phyloP scores from a whole-genome alignment of 2,797 vertebrate species.

The Myotis myotis region DNA sequence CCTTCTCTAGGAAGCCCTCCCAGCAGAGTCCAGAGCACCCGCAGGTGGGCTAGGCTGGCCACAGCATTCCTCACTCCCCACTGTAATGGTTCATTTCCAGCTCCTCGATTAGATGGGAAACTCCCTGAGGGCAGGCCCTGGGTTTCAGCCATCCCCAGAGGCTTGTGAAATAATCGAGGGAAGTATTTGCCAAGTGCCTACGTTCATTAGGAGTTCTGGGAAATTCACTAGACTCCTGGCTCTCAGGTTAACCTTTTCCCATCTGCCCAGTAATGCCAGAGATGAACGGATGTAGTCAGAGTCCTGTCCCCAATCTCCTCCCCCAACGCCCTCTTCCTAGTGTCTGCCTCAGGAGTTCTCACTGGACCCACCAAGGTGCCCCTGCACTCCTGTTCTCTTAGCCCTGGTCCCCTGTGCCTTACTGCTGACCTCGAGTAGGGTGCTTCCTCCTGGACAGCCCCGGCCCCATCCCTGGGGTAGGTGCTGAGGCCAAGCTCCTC shows the following conservation, averaged over 20 bases:
- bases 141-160: background rate
- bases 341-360: background rate
- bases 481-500: background rate
- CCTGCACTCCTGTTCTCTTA: background rate
- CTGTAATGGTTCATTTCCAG: background rate
- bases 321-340: background rate
- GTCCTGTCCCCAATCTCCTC: background rate
- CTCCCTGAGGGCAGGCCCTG: background rate
- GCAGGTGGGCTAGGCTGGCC: background rate
- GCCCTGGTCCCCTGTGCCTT: background rate
- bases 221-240: background rate
- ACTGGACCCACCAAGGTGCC: rapidly evolving
- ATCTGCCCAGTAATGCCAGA: background rate
- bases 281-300: rapidly evolving
- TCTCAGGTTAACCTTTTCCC: background rate
- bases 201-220: background rate
- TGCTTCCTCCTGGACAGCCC: background rate
- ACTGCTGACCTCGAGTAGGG: background rate
- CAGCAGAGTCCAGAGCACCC: background rate
- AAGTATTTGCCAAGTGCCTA: background rate
- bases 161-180: background rate
- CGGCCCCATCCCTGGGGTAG: background rate
- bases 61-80: background rate
- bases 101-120: background rate
- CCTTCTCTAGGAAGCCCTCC: background rate